phyloP scores from a whole-genome alignment of 2,888 invertebrate genomes.

The Deilephila porcellus region DNA sequence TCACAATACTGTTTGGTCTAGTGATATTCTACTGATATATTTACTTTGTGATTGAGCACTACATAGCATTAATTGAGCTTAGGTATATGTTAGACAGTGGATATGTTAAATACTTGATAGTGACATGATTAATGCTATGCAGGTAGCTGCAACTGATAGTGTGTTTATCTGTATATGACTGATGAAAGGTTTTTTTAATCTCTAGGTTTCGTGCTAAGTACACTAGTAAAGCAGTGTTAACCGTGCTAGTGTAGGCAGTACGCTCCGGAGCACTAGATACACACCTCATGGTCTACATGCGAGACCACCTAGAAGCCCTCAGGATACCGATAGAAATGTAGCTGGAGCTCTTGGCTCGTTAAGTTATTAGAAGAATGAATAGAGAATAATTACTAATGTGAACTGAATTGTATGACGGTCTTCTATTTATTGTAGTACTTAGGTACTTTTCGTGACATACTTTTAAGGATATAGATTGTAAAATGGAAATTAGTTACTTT shows the following conservation, averaged over 20 bases:
- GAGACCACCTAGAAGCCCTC: slow-evolving; percentile 82
- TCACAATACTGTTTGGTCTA: slow-evolving; percentile 54
- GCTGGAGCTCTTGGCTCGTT: slow-evolving; percentile 71
- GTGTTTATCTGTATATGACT: slow-evolving; percentile 66
- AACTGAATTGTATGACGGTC: slow-evolving; percentile 81
- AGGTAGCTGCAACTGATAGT: slow-evolving; percentile 70
- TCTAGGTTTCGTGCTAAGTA: slow-evolving; percentile 85
- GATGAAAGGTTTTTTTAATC: slow-evolving; percentile 82
- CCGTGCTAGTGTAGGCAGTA: slow-evolving; percentile 84
- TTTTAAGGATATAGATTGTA: slow-evolving; percentile 77
- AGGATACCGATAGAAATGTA: slow-evolving; percentile 77
- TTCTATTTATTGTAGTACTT: slow-evolving; percentile 84
- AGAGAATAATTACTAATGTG: slow-evolving; percentile 72
- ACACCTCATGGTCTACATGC: slow-evolving; percentile 78
- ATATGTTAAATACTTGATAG: slow-evolving; percentile 48
- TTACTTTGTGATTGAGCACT: slow-evolving; percentile 58
- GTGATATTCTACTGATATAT: slow-evolving; percentile 46
- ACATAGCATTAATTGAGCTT: slow-evolving; percentile 78
- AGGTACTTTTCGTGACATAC: slow-evolving; percentile 80
- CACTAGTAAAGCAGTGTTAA: slow-evolving; percentile 83
- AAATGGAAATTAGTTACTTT: slow-evolving; percentile 61
- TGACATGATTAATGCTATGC: slow-evolving; percentile 79
- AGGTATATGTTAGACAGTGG: slow-evolving; percentile 46
- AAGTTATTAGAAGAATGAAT: slow-evolving; percentile 71
- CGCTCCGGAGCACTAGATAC: slow-evolving; percentile 84